phyloP scores from a whole-genome alignment of 2,113 vertebrate species.

The Dicrurus megarhynchus region DNA sequence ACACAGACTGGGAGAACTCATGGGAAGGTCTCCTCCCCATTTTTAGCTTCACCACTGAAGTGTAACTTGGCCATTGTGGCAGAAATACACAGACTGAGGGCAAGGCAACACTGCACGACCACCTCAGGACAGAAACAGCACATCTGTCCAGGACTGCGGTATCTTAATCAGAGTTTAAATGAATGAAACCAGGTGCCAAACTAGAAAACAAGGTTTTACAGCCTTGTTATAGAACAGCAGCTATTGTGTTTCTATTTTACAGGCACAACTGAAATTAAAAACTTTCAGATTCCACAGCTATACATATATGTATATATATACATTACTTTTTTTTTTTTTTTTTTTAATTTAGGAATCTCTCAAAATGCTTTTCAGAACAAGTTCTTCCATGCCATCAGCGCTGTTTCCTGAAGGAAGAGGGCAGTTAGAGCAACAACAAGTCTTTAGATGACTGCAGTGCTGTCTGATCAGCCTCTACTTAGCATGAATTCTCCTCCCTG shows the following conservation, averaged over 20 bases:
- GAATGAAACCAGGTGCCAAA: background rate
- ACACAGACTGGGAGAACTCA: background rate
- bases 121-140: background rate
- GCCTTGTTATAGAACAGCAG: fast-evolving
- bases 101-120: background rate
- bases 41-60: background rate
- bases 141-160: background rate
- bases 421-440: background rate
- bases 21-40: background rate
- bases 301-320: fast-evolving
- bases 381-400: background rate
- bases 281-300: fast-evolving
- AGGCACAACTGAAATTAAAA: background rate
- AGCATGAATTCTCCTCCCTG: background rate
- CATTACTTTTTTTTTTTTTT: background rate
- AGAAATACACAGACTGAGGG: background rate
- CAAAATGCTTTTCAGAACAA: background rate
- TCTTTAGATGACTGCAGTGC: background rate
- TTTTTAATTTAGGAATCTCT: background rate
- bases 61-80: fast-evolving
- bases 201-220: background rate
- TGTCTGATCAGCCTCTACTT: background rate
- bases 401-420: background rate
- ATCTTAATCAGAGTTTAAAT: background rate
- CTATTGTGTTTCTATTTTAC: background rate